Base-by-base conservation (phyloP, 2,113 vertebrate genomes). In the Malurus alboscapulatus region DNA sequence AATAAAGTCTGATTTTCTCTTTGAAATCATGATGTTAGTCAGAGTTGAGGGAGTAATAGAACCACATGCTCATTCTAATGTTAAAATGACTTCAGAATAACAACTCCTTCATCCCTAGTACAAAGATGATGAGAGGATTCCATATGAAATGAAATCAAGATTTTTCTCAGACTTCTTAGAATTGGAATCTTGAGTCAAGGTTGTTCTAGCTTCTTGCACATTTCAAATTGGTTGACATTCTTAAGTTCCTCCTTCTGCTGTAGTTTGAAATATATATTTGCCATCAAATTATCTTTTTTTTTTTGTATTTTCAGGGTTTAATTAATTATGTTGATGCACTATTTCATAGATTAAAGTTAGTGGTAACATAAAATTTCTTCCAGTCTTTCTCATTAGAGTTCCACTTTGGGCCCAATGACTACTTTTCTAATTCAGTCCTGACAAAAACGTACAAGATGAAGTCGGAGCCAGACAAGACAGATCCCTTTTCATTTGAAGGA, bases 391-490 rank as follows among this genome's bases (percentile, higher is more conserved):
- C 99, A 54, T 97, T 99, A 98, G 99, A 99, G 97, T 99, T 99
- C 97, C 98, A 99, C 97, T 99, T 99, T 48, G 99, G 98, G 95
- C 97, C 99, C 84, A 99, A 99, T 59, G 98, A 98, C 88, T 99
- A 98, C 98, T 99, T 99, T 74, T 98, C 98, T 97, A 99, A 99
- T 75, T 92, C 98, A 40, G 95, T 99, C 85, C 98, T 99, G 97
- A 99, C 99, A 36, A 99, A 99, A 97, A 98, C 98, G 4, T 99
- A 99, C 98, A 99, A 99, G 97, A 99, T 99, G 99, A 99, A 99
- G 95, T 99, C 99, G 0, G 99, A 99, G 91, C 99, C 99, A 15
- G 99, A 99, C 50, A 94, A 98, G 40, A 91, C 97, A 2, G 99
- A 99, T 36, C 99, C 99, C 4, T 99, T 99, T 92, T 99, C 99